Evolutionary conservation across 2,797 vertebrate species (phyloP), one percentile per base, ranked within the genome.

Genomic region (Myioborus melanocephalus): DNA sequence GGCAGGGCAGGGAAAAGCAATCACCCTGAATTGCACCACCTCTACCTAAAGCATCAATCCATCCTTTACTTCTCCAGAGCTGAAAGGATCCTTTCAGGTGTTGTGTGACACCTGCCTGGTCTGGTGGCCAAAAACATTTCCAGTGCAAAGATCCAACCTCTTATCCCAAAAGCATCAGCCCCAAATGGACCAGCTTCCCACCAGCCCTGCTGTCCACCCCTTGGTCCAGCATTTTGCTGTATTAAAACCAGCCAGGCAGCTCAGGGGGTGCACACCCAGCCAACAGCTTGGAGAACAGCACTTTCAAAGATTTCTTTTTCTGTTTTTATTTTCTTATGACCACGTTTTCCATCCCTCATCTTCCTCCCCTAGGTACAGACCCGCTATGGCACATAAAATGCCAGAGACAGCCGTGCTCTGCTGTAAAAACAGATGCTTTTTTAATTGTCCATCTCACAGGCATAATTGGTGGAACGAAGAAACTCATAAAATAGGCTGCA

Each of bases 361-460:
- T 76, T 90, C 66, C 23, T 84, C 41, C 52, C 9, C 24, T 34
- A 24, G 6, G 52, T 24, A 80, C 56, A 84, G 91, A 87, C 43
- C 26, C 0, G 0, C 83, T 39, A 21, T 3, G 49, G 75, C 46
- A 46, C 50, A 23, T 77, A 79, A 92, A 94, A 80, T 28, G 81
- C 87, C 78, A 93, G 52, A 69, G 55, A 70, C 70, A 94, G 80
- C 80, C 72, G 3, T 26, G 69, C 44, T 91, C 49, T 43, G 69
- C 65, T 3, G 2, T 71, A 87, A 83, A 93, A 95, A 61, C 92
- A 93, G 94, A 95, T 92, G 90, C 24, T 92, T 82, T 91, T 94
- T 93, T 57, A 95, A 96, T 89, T 83, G 83, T 87, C 82, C 83
- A 91, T 93, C 94, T 95, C 95, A 85, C 77, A 78, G 90, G 93